phyloP scores from a whole-genome alignment of 2,797 vertebrate genomes.

The Poliocrania exsul region DNA sequence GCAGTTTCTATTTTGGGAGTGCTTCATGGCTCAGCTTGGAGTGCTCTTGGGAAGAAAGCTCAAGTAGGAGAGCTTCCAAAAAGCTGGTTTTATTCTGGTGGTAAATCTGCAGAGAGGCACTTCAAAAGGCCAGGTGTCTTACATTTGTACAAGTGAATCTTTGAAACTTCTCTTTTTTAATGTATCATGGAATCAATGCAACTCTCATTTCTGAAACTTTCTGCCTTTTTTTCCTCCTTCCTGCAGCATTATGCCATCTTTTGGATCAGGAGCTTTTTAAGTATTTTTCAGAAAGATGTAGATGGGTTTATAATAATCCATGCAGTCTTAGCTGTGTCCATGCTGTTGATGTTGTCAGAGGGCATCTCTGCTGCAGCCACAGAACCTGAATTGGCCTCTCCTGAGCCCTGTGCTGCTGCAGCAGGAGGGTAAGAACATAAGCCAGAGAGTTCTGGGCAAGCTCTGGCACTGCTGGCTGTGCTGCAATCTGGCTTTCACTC shows the following conservation, averaged over 20 bases:
- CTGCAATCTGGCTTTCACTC: not conserved
- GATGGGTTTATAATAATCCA: not conserved
- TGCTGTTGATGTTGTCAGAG: not conserved
- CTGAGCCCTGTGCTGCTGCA: not conserved
- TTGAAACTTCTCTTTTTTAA: not conserved
- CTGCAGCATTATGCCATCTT: not conserved
- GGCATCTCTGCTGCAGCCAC: not conserved
- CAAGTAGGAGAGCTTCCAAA: not conserved
- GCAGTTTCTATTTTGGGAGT: slow-evolving; percentile 39
- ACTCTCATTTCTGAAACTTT: not conserved
- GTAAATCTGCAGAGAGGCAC: not conserved
- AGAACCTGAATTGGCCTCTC: not conserved
- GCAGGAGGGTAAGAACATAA: not conserved
- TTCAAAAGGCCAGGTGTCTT: slow-evolving; percentile 41
- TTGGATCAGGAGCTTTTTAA: not conserved
- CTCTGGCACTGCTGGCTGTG: not conserved
- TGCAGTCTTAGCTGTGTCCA: not conserved
- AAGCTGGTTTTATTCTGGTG: not conserved
- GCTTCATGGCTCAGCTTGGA: slow-evolving; percentile 23
- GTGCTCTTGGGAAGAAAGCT: slow-evolving; percentile 38
- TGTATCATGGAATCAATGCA: not conserved
- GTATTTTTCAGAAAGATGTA: not conserved
- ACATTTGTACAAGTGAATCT: not conserved
- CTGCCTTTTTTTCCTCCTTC: not conserved
- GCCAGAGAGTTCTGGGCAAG: not conserved